These are phyloP conservation scores for Xestobium rufovillosum DNA, from an alignment of 2,888 invertebrate species.

Conservation along the genomic window DNA sequence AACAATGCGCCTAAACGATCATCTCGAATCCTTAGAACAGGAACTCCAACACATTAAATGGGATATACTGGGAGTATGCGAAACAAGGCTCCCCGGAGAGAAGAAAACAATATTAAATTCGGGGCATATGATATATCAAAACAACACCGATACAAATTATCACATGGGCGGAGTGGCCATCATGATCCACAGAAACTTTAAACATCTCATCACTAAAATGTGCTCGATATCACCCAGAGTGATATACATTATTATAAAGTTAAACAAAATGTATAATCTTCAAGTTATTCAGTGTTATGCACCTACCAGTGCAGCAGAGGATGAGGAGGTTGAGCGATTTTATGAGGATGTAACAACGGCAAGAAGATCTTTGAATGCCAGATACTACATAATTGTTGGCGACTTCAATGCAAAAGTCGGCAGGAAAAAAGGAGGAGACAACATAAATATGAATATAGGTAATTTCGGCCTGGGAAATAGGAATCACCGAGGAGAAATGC, in stretches of 20 bases:
- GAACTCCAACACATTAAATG: slow-evolving; percentile 11
- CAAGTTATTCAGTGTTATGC: too few relatives aligned
- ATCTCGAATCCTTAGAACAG: slow-evolving; percentile 1
- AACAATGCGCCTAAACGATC: slow-evolving; percentile 9
- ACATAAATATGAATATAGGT: too few relatives aligned
- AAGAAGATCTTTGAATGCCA: too few relatives aligned
- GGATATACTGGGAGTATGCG: slow-evolving; percentile 7
- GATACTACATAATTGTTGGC: too few relatives aligned
- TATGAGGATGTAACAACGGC: too few relatives aligned
- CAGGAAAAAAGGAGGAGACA: too few relatives aligned
- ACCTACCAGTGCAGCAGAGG: too few relatives aligned
- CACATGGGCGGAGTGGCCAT: slow-evolving; percentile 9
- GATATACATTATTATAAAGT: slow-evolving; percentile 4
- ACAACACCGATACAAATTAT: slow-evolving; percentile 5
- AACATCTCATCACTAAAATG: slow-evolving; percentile 6
- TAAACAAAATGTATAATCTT: slow-evolving; percentile 7
- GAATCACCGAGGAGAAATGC: slow-evolving; percentile 11
- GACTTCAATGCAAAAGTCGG: too few relatives aligned
- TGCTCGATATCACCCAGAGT: slow-evolving; percentile 6
- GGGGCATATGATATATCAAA: slow-evolving; percentile 9
- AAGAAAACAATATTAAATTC: slow-evolving; percentile 6
- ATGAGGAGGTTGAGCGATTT: too few relatives aligned
- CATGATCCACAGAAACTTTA: slow-evolving; percentile 9
- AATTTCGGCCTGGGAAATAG: slow-evolving; percentile 9
- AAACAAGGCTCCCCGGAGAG: slow-evolving; percentile 7